These are phyloP conservation scores for Drosophila setifemur DNA, from an alignment of 1,140 invertebrate genomes.

Conservation along the genomic window DNA sequence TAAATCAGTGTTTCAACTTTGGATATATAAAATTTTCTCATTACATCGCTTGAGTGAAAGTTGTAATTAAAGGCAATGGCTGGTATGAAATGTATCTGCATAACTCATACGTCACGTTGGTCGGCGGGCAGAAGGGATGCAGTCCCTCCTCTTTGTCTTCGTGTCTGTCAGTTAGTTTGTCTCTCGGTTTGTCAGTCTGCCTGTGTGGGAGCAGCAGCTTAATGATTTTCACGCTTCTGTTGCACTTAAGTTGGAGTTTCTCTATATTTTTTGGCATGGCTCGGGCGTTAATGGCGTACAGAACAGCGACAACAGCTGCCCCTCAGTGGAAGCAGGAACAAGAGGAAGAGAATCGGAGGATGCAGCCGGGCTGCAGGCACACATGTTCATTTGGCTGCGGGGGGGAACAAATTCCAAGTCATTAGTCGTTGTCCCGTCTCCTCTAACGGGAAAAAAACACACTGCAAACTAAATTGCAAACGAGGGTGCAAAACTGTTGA, in stretches of 20 bases:
- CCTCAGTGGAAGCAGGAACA: not conserved
- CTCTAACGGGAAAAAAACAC: slow-evolving; percentile 29
- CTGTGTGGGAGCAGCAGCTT: slow-evolving; percentile 44
- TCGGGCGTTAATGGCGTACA: slow-evolving; percentile 68
- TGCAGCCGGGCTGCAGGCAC: slow-evolving; percentile 2
- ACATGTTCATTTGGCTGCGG: slow-evolving; percentile 70
- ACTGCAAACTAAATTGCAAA: slow-evolving; percentile 56
- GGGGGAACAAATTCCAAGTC: slow-evolving; percentile 72
- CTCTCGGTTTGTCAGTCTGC: slow-evolving; percentile 17
- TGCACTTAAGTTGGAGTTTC: slow-evolving; percentile 69
- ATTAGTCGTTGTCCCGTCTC: slow-evolving; percentile 68
- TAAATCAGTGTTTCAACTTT: too few species aligned
- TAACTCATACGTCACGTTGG: slow-evolving; percentile 71
- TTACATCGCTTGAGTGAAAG: slow-evolving; percentile 14
- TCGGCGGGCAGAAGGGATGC: slow-evolving; percentile 20
- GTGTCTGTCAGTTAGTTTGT: slow-evolving; percentile 10
- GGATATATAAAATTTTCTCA: slow-evolving; percentile 6
- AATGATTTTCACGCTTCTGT: slow-evolving; percentile 70
- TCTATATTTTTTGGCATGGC: slow-evolving; percentile 23
- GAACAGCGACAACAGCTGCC: slow-evolving; percentile 63
- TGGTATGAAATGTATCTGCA: slow-evolving; percentile 61
- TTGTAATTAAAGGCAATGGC: slow-evolving; percentile 54
- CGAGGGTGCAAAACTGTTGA: slow-evolving; percentile 6
- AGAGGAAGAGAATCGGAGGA: not conserved
- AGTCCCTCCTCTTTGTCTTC: slow-evolving; percentile 10